Conservation (phyloP, 2,113 vertebrate species). For the Bos javanicus region DNA sequence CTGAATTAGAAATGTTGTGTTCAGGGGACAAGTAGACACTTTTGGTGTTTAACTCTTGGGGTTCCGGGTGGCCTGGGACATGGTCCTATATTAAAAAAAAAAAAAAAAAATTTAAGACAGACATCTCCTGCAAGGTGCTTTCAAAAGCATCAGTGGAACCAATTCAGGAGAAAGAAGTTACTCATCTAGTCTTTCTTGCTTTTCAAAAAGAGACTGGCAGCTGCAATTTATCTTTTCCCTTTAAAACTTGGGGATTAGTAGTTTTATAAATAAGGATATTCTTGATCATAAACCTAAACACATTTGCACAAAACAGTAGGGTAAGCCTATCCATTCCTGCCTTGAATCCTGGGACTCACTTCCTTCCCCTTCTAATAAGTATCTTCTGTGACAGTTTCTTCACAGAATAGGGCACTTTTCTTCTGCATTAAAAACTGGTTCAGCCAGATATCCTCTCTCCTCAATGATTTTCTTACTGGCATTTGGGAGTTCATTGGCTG, state of each 20-base stretch:
- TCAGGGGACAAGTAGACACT: background rate
- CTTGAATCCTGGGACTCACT: background rate
- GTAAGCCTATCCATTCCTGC: background rate
- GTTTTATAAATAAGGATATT: background rate
- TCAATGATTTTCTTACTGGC: background rate
- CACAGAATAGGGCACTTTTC: background rate
- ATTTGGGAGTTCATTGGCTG: background rate
- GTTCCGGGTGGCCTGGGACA: background rate
- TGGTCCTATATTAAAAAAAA: fast-evolving
- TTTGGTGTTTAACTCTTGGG: background rate
- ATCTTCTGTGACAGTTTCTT: background rate
- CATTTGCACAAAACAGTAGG: background rate
- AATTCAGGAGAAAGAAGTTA: background rate
- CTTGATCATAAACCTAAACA: background rate
- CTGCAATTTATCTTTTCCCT: background rate
- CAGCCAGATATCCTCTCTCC: background rate
- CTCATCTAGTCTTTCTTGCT: background rate
- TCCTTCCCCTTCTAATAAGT: background rate
- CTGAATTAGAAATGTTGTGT: background rate
- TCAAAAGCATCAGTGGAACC: background rate
- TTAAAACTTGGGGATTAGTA: background rate
- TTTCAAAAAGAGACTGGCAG: background rate
- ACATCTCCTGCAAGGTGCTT: background rate
- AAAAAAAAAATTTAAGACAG: background rate
- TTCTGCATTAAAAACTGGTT: background rate